phyloP scores from a whole-genome alignment of 2,113 vertebrate species.

The Laticauda colubrina region DNA sequence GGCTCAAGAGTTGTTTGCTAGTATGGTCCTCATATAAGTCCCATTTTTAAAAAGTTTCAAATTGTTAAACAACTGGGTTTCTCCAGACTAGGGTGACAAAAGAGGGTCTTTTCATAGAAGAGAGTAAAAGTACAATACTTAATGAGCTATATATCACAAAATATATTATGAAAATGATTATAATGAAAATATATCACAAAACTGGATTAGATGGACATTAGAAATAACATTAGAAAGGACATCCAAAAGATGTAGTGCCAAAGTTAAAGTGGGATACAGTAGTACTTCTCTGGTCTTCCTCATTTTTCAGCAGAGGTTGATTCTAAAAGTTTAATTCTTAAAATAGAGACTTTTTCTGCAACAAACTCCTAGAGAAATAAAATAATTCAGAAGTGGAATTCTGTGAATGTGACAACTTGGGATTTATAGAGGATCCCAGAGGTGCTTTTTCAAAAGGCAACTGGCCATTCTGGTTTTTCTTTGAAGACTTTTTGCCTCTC shows the following conservation, averaged over 20 bases:
- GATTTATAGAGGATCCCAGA: accelerated
- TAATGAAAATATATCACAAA: background rate
- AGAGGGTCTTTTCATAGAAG: background rate
- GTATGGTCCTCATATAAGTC: background rate
- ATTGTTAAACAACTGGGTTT: background rate
- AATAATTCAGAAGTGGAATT: background rate
- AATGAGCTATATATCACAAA: background rate
- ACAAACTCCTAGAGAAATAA: background rate
- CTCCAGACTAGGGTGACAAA: background rate
- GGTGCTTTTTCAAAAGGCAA: too few relatives aligned
- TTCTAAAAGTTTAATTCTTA: background rate
- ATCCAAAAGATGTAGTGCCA: background rate
- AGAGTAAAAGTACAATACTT: background rate
- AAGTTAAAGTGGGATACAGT: background rate
- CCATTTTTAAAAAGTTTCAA: background rate
- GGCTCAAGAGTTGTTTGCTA: background rate
- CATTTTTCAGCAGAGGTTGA: background rate
- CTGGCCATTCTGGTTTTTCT: too few relatives aligned
- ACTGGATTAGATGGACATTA: background rate
- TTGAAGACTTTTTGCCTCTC: too few relatives aligned
- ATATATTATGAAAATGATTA: background rate
- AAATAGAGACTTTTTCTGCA: background rate
- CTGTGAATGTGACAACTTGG: background rate
- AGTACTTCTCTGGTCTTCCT: background rate
- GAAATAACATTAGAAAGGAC: background rate